Evolutionary conservation across 1,140 invertebrate species (phyloP), one percentile per base, ranked within the genome.

Genomic region (Drosophila lini): DNA sequence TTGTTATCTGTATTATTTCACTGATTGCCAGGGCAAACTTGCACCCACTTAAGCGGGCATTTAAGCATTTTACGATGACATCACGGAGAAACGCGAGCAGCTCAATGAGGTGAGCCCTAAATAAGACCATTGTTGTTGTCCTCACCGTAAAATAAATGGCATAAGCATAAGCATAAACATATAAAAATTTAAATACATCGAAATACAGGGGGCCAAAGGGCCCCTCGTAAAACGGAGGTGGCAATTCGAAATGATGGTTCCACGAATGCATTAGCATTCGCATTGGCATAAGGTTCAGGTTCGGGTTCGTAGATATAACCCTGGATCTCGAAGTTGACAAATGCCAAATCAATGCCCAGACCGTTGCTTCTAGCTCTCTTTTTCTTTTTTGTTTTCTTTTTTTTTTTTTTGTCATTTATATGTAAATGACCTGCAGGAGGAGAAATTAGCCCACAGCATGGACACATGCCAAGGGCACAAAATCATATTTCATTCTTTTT

Each of bases 321-420:
- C 52, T 7, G 31, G 3, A 61, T 52, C 45, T 50, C 11, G 40
- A 52, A 55, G 42, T 40, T 56, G 65, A 74, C 63, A 75, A 63
- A 79, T 83, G 64, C 63, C 74, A 69, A 78, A 70, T 70, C 82
- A 82, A 86, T 82, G 64, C 58, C 34, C 68, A 45, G 50, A 25
- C 45, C 48, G 62, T 28, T 42, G 34, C 34, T 48, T n/a, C 32
- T 34, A 22, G 25, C 52, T 47, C 25, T 74, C n/a, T 3, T 22
- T 22, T 22, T 19, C 44, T 40, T 68, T 56, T 45, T 28, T 62
- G 44, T 77, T 19, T 16, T 41, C 16, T 55, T 56, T 19, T 76
- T 73, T 58, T 61, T 55, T 56, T 19, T 76, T 73, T 58, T 61
- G 75, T 82, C 81, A 86, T 86, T 83, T 86, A 86, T 86, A 86